Conservation (phyloP, 2,888 invertebrate genomes). For the Trilocha varians region DNA sequence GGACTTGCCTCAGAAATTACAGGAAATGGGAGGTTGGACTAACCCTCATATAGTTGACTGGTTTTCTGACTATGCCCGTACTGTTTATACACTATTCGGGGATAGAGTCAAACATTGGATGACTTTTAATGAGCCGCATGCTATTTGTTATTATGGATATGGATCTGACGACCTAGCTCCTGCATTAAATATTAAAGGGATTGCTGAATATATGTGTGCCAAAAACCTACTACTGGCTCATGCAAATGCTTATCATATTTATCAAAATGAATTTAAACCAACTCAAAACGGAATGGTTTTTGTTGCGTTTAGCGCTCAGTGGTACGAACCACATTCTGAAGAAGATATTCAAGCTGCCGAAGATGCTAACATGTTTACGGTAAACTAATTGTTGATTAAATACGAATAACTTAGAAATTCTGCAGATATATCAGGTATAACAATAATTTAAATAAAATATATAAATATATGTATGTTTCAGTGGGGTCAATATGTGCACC, state of each 20-base stretch:
- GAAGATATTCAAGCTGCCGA: constrained; percentile 38
- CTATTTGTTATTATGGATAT: constrained; percentile 51
- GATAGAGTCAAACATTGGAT: constrained; percentile 67
- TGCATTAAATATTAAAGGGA: constrained; percentile 35
- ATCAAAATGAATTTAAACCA: constrained; percentile 51
- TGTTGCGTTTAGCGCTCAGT: constrained; percentile 22
- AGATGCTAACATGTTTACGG: constrained; percentile 54
- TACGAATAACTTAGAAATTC: too few species aligned
- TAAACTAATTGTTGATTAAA: too few species aligned
- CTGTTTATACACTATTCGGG: constrained; percentile 50
- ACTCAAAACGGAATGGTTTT: constrained; percentile 28
- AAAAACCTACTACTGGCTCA: constrained; percentile 70
- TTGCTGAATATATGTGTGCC: constrained; percentile 57
- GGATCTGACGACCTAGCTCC: constrained; percentile 33
- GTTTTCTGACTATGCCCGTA: constrained; percentile 55
- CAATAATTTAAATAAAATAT: too few species aligned
- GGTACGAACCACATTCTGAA: constrained; percentile 51
- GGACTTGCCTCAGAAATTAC: constrained; percentile 66
- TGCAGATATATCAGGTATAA: too few species aligned
- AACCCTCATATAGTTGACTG: constrained; percentile 53
- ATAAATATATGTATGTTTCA: too few species aligned
- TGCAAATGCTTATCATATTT: constrained; percentile 58
- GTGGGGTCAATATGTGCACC: constrained; percentile 73
- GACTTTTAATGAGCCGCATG: constrained; percentile 70
- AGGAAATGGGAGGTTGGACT: constrained; percentile 68